Evolutionary conservation across 2,888 invertebrate genomes (phyloP).

Genomic region (Taphrorychus bicolor): DNA sequence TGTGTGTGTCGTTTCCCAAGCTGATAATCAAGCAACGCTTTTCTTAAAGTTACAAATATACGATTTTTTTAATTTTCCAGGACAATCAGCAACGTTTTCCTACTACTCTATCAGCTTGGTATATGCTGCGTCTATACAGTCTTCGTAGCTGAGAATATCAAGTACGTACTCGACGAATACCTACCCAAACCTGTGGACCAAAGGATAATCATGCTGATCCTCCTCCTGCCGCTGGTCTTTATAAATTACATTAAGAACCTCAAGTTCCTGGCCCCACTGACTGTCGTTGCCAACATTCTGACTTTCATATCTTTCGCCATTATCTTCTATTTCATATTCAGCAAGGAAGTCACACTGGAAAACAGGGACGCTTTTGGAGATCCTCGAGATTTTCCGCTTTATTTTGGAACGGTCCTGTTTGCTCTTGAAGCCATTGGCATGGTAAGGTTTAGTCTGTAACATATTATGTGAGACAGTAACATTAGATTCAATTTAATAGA

Average conservation of each 20-base stretch:
- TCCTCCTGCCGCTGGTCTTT: conserved; percentile 73
- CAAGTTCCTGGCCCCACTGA: conserved; percentile 82
- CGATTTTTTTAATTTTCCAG: conserved; percentile 61
- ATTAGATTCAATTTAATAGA: too few species aligned
- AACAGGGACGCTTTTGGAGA: conserved; percentile 62
- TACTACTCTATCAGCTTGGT: conserved; percentile 91
- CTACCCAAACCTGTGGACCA: conserved; percentile 26
- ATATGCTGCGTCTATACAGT: conserved; percentile 97
- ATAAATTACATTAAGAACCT: conserved; percentile 78
- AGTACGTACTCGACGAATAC: conserved; percentile 62
- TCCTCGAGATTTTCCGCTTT: conserved; percentile 71
- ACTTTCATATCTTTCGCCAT: conserved; percentile 80
- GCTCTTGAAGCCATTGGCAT: conserved; percentile 84
- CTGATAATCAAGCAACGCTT: too few species aligned
- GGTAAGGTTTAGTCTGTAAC: too few species aligned
- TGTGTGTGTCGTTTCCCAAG: too few species aligned
- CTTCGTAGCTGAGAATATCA: conserved; percentile 87
- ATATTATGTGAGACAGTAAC: too few species aligned
- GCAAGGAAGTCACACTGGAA: conserved; percentile 65
- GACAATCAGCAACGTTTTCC: conserved; percentile 74
- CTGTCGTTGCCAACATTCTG: conserved; percentile 79
- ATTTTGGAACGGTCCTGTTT: conserved; percentile 88
- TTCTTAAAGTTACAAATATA: background rate
- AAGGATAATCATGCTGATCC: conserved; percentile 67
- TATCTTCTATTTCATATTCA: conserved; percentile 73